Percentiles rank a stretch among this genome's conserved stretches.
Evolutionary conservation across 2,888 invertebrate genomes (phyloP).

Genomic region (Rhogogaster chlorosoma): DNA sequence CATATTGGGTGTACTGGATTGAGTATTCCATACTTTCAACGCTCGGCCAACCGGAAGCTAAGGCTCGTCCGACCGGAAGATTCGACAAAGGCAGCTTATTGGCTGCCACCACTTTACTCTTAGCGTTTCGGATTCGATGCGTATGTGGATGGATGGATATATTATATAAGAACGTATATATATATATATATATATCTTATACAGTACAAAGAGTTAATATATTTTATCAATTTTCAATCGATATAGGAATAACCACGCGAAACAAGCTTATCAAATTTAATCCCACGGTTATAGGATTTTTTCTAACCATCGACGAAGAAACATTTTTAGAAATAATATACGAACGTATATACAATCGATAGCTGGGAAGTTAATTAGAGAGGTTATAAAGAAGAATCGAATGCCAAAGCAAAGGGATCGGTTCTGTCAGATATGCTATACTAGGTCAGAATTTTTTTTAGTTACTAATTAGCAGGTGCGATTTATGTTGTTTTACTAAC

Average conservation of each 20-base stretch:
- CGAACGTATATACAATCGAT: neutral
- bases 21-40: constrained; percentile 74
- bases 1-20: constrained; percentile 70
- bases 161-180: neutral
- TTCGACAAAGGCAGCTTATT: constrained; percentile 75
- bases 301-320: neutral
- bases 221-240: constrained; percentile 10
- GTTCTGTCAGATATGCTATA: neutral
- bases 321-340: neutral
- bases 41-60: constrained; percentile 71
- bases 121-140: constrained; percentile 47
- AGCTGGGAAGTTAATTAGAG: neutral
- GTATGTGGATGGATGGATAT: constrained; percentile 22
- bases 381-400: neutral
- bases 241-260: neutral
- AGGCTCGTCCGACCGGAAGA: constrained; percentile 70
- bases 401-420: neutral
- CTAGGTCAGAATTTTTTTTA: constrained; percentile 38
- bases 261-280: neutral
- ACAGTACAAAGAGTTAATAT: constrained; percentile 18
- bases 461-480: constrained; percentile 70
- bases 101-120: constrained; percentile 66
- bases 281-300: neutral
- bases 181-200: neutral
- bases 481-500: constrained; percentile 64